Evolutionary conservation across 2,113 vertebrate species (phyloP), one percentile per base, ranked within the genome.

Genomic region (Bombycilla garrulus): DNA sequence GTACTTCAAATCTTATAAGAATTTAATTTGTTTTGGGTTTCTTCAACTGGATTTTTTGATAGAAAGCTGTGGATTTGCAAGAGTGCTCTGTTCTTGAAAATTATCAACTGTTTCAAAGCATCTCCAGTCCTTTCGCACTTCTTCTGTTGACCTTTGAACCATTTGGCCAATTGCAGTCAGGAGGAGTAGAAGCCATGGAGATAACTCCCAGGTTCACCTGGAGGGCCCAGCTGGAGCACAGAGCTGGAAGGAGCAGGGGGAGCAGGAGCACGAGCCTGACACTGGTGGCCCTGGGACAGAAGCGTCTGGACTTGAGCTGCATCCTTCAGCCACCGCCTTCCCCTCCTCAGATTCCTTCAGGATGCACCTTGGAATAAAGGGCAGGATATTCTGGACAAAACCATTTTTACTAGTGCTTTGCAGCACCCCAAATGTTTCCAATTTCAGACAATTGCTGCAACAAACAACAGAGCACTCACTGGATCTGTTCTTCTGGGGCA

Each of bases 391-490:
- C 60, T 50, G 38, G 21, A 3, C 45, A 57, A 54, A 72, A 31
- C 0, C 26, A 8, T 35, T 6, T 60, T 23, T 72, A 24, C 71
- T 18, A 40, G 26, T 6, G 19, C 29, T 78, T 60, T 70, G 16
- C 24, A 71, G 44, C 1, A 1, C 12, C 31, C 38, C 66, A 51
- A 47, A 25, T 0, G 0, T n/a, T 81, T 58, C 42, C 15, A 5
- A 1, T n/a, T 65, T 62, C 33, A 36, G 20, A 2, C 54, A 45
- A 47, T 15, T 50, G 0, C 20, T 40, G 2, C 36, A 28, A 21
- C 48, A 57, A 82, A 28, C 15, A 45, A 42, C 19, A 50, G 53
- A 15, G 5, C 14, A 1, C 54, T 56, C 21, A 16, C 23, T 44
- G 14, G 38, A 48, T 36, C 28, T 2, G 0, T 29, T 53, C 48